Evolutionary conservation across 2,113 vertebrate genomes (phyloP).

Genomic region (Zapus hudsonius): DNA sequence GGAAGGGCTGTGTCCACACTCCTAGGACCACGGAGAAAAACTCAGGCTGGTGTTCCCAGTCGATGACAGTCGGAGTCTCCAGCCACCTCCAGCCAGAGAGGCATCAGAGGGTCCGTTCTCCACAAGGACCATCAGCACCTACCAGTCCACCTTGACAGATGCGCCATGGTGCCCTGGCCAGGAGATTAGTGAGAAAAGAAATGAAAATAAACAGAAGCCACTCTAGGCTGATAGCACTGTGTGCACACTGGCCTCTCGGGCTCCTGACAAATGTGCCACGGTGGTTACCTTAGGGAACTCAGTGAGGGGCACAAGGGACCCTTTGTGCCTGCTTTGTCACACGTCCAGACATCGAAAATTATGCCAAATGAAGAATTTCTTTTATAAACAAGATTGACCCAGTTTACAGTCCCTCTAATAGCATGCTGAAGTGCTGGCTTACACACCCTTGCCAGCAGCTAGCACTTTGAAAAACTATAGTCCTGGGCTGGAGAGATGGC

Average conservation of each 20-base stretch:
- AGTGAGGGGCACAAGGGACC: background rate
- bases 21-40: background rate
- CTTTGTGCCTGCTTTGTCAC: background rate
- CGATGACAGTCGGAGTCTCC: background rate
- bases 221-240: background rate
- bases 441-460: background rate
- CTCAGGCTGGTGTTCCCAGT: background rate
- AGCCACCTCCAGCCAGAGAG: background rate
- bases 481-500: too few relatives aligned
- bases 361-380: constrained; percentile 12
- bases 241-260: background rate
- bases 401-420: background rate
- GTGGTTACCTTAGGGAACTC: background rate
- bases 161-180: background rate
- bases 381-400: background rate
- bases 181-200: background rate
- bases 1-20: background rate
- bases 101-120: background rate
- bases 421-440: background rate
- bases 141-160: background rate
- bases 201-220: background rate
- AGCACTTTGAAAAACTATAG: constrained; percentile 12
- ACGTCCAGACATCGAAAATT: background rate
- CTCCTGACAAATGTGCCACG: background rate
- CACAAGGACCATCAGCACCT: background rate